Evolutionary conservation across 1,140 invertebrate species (phyloP).

Genomic region (Drosophila virilis): DNA sequence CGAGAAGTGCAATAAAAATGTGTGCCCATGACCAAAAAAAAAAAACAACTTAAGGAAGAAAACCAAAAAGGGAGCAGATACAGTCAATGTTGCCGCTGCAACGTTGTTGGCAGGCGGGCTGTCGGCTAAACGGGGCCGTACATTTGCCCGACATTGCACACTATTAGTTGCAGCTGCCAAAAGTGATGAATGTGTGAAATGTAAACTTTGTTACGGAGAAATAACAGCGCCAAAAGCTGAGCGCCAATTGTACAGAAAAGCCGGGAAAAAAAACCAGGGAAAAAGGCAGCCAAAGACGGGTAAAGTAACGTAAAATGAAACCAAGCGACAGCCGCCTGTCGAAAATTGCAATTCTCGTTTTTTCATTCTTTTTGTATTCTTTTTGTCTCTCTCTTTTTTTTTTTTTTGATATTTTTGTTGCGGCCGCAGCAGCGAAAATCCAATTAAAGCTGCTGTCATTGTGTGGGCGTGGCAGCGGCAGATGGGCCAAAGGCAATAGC

Average conservation of each 20-base stretch:
- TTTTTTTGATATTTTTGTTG: constrained; percentile 45
- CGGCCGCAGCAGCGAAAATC: constrained; percentile 75
- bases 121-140: constrained; percentile 69
- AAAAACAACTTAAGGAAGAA: neutral
- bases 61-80: neutral
- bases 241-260: constrained; percentile 67
- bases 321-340: constrained; percentile 75
- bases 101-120: neutral
- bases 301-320: constrained; percentile 63
- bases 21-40: constrained; percentile 50
- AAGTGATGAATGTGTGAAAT: constrained; percentile 83
- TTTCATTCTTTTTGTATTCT: constrained; percentile 23
- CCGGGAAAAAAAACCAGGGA: constrained; percentile 25
- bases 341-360: constrained; percentile 79
- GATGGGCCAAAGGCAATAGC: constrained; percentile 2
- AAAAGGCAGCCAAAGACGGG: constrained; percentile 39
- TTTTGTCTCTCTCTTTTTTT: constrained; percentile 13
- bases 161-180: constrained; percentile 83
- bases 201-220: constrained; percentile 81
- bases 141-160: constrained; percentile 76
- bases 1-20: constrained; percentile 77
- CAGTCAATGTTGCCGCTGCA: constrained; percentile 13
- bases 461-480: constrained; percentile 50
- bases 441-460: constrained; percentile 80
- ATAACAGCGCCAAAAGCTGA: constrained; percentile 73